Evolutionary conservation across 2,797 vertebrate genomes (phyloP), one percentile per base, ranked within the genome.

Genomic region (Sternotherus odoratus): DNA sequence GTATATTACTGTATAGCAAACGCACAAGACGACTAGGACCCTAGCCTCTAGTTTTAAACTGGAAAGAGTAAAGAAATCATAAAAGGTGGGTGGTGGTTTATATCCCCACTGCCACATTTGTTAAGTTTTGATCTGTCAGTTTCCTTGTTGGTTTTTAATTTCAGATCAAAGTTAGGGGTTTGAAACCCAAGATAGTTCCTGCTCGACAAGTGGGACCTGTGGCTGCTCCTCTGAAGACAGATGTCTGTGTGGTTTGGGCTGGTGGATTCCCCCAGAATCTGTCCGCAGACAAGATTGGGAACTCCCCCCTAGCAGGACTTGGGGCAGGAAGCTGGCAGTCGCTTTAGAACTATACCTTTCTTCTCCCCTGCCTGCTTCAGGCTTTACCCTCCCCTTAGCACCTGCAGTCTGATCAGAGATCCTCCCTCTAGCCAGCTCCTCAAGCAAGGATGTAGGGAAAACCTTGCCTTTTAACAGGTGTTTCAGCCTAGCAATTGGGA

Each of bases 391-490:
- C 56, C 36, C 43, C 39, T 7, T 0, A 0, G 10, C 11, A 26
- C 49, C 30, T 0, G 1, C 82, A 77, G 2, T 66, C 17, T 66
- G 60, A 66, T n/a, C 4, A 36, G 54, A 6, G 11, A 16, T 75
- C 36, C 12, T 75, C 6, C 66, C 33, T 12, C 2, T 13, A 66
- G n/a, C 51, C 43, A 79, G n/a, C 10, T 88, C 28, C 36, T 89
- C 0, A 3, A 8, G 23, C 21, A 10, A 82, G 28, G n/a, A 43
- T n/a, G 2, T 11, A 63, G 56, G 56, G 53, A 28, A 56, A n/a
- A 2, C 49, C 8, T 17, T 0, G 0, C 24, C 74, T 33, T 1
- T 0, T 81, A 56, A 49, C 33, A 81, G 50, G 30, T 50, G 8
- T 87, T 57, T 74, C 13, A 46, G 23, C 24, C 23, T 74, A 74